These are phyloP conservation scores for Dasysyrphus albostriatus DNA, from an alignment of 2,888 invertebrate genomes.

Conservation along the genomic window DNA sequence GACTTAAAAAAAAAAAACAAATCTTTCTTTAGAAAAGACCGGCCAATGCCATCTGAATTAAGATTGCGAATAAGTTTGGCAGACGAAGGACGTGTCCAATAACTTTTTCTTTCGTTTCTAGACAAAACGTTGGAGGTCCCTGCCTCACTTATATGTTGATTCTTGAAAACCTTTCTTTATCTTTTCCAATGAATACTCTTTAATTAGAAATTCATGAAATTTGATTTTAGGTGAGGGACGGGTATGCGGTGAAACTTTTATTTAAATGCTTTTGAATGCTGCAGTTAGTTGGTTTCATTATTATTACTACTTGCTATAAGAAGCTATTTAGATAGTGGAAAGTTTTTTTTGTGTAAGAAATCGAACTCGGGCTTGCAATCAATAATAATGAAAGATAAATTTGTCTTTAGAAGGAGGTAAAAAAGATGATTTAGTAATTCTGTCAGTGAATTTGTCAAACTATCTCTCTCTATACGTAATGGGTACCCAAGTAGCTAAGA, in stretches of 20 bases:
- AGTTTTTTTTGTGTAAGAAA: not conserved
- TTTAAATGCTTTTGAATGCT: not conserved
- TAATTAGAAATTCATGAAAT: slow-evolving; percentile 59
- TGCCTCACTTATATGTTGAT: not conserved
- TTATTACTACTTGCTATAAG: not conserved
- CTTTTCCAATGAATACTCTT: slow-evolving; percentile 50
- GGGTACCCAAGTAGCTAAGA: no score
- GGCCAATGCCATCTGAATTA: slow-evolving; percentile 51
- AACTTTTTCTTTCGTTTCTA: slow-evolving; percentile 59
- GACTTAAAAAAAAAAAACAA: slow-evolving; percentile 12
- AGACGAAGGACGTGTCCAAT: slow-evolving; percentile 66
- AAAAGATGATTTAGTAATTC: no score
- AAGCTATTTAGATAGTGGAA: not conserved
- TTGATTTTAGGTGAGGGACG: slow-evolving; percentile 8
- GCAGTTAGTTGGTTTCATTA: not conserved
- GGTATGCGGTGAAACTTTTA: not conserved
- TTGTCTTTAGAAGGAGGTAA: no score
- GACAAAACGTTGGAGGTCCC: slow-evolving; percentile 5
- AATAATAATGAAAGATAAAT: no score
- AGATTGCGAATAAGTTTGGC: slow-evolving; percentile 63
- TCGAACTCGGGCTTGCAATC: not conserved
- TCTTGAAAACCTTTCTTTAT: slow-evolving; percentile 4
- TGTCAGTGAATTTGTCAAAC: no score
- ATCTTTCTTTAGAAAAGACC: not conserved
- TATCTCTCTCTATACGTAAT: no score